Conservation (phyloP, 2,797 vertebrate genomes). For the Chrosomus eos region DNA sequence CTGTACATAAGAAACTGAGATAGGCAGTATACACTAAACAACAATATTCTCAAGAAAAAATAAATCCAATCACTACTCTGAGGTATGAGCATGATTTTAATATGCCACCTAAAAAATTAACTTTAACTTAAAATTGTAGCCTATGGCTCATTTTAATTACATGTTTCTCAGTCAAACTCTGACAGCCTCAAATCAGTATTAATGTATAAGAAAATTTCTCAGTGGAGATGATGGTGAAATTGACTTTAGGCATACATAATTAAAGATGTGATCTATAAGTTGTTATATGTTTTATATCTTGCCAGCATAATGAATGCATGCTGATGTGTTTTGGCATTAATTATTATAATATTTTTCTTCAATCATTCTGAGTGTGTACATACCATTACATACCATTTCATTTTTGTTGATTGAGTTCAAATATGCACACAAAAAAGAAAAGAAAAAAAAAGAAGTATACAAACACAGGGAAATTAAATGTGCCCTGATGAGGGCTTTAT, state of each 20-base stretch:
- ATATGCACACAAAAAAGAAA: background rate
- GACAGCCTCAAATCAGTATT: background rate
- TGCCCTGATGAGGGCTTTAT: background rate
- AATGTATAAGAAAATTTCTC: background rate
- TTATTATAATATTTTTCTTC: background rate
- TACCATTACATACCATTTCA: background rate
- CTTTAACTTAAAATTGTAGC: background rate
- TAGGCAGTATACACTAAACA: background rate
- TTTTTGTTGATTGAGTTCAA: background rate
- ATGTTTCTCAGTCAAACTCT: background rate
- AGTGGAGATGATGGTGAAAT: slow-evolving; percentile 1
- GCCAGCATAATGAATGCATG: background rate
- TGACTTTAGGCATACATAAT: background rate
- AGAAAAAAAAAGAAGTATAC: background rate
- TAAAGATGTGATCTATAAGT: slow-evolving; percentile 5
- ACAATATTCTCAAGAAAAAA: background rate
- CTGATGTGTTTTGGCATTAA: background rate
- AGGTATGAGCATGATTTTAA: background rate
- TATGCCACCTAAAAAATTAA: background rate
- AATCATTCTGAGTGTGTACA: background rate
- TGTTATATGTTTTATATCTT: background rate
- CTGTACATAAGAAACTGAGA: background rate
- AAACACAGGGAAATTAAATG: background rate
- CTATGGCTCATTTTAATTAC: background rate
- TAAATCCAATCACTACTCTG: background rate